Conservation (phyloP, 2,888 invertebrate species). For the Clepsis dumicolana region DNA sequence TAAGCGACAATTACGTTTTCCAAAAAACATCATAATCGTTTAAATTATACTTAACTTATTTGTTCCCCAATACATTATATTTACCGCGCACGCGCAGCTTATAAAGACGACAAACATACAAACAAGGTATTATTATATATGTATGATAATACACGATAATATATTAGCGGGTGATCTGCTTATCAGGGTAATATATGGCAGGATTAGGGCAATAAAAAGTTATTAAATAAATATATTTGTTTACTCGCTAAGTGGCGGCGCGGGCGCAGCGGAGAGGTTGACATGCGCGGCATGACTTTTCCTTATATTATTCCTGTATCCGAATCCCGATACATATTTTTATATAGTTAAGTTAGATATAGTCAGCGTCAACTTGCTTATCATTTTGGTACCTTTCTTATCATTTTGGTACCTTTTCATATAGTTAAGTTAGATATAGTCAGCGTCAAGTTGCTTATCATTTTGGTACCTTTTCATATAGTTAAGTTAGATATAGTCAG, state of each 20-base stretch:
- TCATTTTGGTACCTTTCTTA: too few species aligned
- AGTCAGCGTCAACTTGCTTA: too few species aligned
- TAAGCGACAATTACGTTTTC: background rate
- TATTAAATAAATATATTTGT: conserved; percentile 85
- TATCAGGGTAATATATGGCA: conserved; percentile 81
- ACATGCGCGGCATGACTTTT: conserved; percentile 43
- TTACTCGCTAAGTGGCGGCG: conserved; percentile 59
- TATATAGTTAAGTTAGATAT: too few species aligned
- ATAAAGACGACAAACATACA: conserved; percentile 47
- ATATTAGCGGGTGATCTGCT: conserved; percentile 74
- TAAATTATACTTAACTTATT: conserved; percentile 36
- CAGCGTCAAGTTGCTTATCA: too few species aligned
- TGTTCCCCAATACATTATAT: conserved; percentile 37
- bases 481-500: too few species aligned
- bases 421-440: too few species aligned
- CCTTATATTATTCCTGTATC: too few species aligned
- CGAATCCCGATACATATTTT: too few species aligned
- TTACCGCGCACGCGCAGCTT: conserved; percentile 49
- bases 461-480: too few species aligned
- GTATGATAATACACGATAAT: conserved; percentile 60
- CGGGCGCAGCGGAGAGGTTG: conserved; percentile 46
- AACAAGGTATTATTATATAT: conserved; percentile 38
- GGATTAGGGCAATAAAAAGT: conserved; percentile 82
- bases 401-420: too few species aligned
- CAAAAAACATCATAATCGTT: conserved; percentile 12